Percentiles rank a stretch among this genome's conserved stretches.
phyloP scores from a whole-genome alignment of 2,888 invertebrate species.

The Caenorhabditis doughertyi region DNA sequence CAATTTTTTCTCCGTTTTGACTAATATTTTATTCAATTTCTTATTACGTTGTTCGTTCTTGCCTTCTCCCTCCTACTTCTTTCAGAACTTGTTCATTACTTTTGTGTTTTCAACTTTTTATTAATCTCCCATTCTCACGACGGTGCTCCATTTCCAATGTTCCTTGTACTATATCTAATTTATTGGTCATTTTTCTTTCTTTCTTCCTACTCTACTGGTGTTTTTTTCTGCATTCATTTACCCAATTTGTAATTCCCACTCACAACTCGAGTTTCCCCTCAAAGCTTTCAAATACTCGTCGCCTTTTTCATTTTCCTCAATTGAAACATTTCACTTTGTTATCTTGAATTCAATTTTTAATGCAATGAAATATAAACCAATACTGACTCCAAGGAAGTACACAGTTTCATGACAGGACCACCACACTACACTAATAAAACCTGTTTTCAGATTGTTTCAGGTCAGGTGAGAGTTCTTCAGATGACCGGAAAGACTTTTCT shows the following conservation, averaged over 20 bases:
- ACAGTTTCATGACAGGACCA: neutral
- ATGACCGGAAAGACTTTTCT: no score
- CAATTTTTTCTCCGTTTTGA: constrained; percentile 1
- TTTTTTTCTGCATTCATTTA: neutral
- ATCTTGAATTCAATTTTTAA: neutral
- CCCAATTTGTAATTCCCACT: neutral
- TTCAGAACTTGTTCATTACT: constrained; percentile 9
- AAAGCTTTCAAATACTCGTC: constrained; percentile 22
- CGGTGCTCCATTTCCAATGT: constrained; percentile 14
- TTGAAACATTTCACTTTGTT: constrained; percentile 46
- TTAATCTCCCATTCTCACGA: constrained; percentile 9
- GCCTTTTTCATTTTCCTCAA: constrained; percentile 16
- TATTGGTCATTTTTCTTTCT: constrained; percentile 13
- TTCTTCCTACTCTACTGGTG: constrained; percentile 12
- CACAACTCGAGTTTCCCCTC: constrained; percentile 40
- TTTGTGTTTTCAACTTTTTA: neutral
- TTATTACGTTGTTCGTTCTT: constrained; percentile 32
- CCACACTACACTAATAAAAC: neutral
- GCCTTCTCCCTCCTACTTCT: constrained; percentile 21
- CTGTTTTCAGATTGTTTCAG: neutral
- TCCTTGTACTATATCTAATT: constrained; percentile 24
- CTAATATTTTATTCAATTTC: constrained; percentile 6
- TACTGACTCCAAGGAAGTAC: neutral
- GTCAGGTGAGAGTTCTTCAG: neutral
- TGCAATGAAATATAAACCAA: neutral